phyloP scores from a whole-genome alignment of 2,888 invertebrate genomes.

The Perizoma affinitatum region DNA sequence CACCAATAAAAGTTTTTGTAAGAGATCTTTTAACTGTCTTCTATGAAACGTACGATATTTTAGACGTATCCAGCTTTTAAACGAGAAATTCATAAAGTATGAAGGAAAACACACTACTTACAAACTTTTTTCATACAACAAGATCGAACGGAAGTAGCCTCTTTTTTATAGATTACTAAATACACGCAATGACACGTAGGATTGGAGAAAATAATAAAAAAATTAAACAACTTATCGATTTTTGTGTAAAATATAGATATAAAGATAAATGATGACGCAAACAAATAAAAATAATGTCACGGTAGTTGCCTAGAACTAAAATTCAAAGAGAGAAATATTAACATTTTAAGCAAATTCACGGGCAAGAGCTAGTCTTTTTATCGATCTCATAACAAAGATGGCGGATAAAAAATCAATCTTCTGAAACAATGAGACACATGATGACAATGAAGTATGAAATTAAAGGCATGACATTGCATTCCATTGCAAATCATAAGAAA shows the following conservation, averaged over 20 bases:
- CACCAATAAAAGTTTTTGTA: constrained; percentile 34
- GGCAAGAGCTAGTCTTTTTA: neutral
- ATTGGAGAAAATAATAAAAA: too few species aligned
- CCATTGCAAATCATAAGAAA: constrained; percentile 57
- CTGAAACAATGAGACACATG: constrained; percentile 70
- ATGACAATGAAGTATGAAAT: constrained; percentile 64
- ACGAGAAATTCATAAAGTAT: neutral
- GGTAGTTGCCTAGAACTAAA: too few species aligned
- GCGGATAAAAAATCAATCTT: constrained; percentile 64
- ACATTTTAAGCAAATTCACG: neutral
- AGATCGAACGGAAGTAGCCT: too few species aligned
- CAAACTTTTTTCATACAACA: too few species aligned
- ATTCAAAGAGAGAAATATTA: neutral
- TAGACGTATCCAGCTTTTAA: neutral
- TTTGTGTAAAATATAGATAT: too few species aligned
- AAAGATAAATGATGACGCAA: too few species aligned
- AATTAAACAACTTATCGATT: too few species aligned
- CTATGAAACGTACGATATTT: constrained; percentile 9
- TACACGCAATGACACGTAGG: too few species aligned
- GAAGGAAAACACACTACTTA: too few species aligned
- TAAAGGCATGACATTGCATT: constrained; percentile 71
- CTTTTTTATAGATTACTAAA: too few species aligned
- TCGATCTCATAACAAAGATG: constrained; percentile 42
- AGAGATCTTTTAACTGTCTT: constrained; percentile 27
- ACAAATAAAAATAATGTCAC: too few species aligned